Evolutionary conservation across 2,797 vertebrate genomes (phyloP).

Genomic region (Esox masquinongy): DNA sequence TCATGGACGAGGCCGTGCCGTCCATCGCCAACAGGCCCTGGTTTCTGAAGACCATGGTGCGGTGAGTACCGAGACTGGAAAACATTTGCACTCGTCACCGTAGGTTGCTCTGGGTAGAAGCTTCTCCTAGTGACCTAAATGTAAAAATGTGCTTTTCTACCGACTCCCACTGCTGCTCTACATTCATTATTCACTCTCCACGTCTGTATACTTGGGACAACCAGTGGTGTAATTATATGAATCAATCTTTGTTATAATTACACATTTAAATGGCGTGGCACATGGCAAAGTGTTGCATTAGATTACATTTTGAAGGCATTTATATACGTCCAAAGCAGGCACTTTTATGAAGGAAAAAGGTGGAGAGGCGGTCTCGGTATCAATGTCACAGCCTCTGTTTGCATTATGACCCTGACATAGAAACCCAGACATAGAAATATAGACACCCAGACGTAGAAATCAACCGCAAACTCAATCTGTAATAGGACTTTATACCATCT

Average conservation of each 20-base stretch:
- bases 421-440: conserved; percentile 30
- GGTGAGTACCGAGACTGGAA: conserved; percentile 78
- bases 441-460: conserved; percentile 28
- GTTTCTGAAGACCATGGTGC: conserved; percentile 99
- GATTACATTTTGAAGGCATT: conserved; percentile 49
- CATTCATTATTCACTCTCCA: neutral
- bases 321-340: conserved; percentile 48
- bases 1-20: conserved; percentile 97
- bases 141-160: too few species aligned
- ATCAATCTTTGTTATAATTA: conserved; percentile 33
- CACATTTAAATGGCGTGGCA: conserved; percentile 43
- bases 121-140: too few species aligned
- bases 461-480: conserved; percentile 58
- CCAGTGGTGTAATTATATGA: conserved; percentile 50
- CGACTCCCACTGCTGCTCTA: conserved; percentile 29
- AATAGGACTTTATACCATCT: conserved; percentile 56
- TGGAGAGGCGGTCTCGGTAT: conserved; percentile 30
- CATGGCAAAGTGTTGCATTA: conserved; percentile 26
- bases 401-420: conserved; percentile 14
- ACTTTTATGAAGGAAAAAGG: conserved; percentile 23
- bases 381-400: conserved; percentile 39
- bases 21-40: conserved; percentile 93
- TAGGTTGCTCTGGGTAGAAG: too few species aligned
- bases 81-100: too few species aligned
- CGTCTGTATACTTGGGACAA: conserved; percentile 30